Base-by-base conservation (phyloP, 2,888 invertebrate species). In the Diaphora mendica region DNA sequence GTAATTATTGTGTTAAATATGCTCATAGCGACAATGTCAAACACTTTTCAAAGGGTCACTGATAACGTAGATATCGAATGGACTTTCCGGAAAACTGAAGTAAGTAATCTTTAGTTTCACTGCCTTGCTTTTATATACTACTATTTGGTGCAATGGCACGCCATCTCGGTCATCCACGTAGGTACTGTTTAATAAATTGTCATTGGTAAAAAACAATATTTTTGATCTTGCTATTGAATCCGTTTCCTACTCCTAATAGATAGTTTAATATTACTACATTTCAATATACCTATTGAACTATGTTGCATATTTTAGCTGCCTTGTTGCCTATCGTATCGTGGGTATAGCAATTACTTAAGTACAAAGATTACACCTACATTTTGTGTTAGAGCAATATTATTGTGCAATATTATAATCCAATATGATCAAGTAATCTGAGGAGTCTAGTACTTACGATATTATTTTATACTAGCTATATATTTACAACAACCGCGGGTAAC, bases 1-100 rank as follows among this genome's bases (percentile, higher is more conserved):
- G 97, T 97, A 74, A 96, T 97, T 80, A 96, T 98, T 78, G 96
- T 97, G 59, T 91, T 98, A 79, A 98, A 98, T 90, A 98, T 98
- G 98, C 91, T 97, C 76, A 97, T 97, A 85, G 98, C 97, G n/a
- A 97, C 97, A 33, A 97, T 98, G 97, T 97, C 97, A 3, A 97
- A 97, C 81, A 97, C 97, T 0, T 97, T 97, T 86, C 97, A 97
- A 89, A 96, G 96, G 83, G 97, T 98, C 64, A 96, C 96, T 30
- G 96, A 97, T 79, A 97, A 97, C 85, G 96, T 97, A 66, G 97
- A 97, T 81, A 96, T 97, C 5, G 98, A 98, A 86, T 98, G 98
- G 98, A 97, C 97, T 39, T 98, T 97, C 86, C 97, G 97, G 0
- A 96, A 97, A 83, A 97, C 97, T 26, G 96, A 97, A 88, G 93